Evolutionary conservation across 1,140 invertebrate species (phyloP).

Genomic region (Hesperophylax magnus): DNA sequence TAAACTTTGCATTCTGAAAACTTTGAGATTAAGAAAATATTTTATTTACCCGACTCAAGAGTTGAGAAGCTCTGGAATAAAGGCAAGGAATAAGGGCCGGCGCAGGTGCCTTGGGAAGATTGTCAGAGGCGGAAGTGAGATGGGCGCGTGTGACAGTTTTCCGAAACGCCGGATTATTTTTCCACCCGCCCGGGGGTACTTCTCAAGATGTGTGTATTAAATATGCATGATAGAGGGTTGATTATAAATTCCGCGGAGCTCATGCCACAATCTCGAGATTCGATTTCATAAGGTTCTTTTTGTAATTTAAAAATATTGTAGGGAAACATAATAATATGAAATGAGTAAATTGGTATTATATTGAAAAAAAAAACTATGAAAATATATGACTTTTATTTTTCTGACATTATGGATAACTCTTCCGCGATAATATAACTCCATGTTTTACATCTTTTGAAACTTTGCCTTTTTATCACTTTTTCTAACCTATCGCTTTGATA

Average conservation of each 20-base stretch:
- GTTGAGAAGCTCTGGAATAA: not conserved
- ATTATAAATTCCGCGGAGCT: conserved; percentile 22
- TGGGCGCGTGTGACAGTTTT: conserved; percentile 50
- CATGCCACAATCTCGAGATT: no score
- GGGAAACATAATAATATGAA: no score
- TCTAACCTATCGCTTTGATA: no score
- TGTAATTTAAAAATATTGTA: no score
- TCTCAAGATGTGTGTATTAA: conserved; percentile 27
- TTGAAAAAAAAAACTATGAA: no score
- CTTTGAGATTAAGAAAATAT: not conserved
- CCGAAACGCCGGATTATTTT: conserved; percentile 46
- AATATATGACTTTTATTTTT: no score
- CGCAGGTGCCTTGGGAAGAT: conserved; percentile 44
- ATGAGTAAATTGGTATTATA: no score
- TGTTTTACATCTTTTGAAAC: no score
- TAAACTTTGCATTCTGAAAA: not conserved
- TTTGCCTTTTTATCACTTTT: no score
- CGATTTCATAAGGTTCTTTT: no score
- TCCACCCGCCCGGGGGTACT: not conserved
- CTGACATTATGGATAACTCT: no score
- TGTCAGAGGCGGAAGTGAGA: conserved; percentile 42
- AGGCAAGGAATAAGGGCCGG: conserved; percentile 5
- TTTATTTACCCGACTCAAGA: not conserved
- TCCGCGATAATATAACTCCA: no score
- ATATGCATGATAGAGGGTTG: conserved; percentile 25